Base-by-base conservation (phyloP, 2,888 invertebrate species). In the Rotaria sp. region DNA sequence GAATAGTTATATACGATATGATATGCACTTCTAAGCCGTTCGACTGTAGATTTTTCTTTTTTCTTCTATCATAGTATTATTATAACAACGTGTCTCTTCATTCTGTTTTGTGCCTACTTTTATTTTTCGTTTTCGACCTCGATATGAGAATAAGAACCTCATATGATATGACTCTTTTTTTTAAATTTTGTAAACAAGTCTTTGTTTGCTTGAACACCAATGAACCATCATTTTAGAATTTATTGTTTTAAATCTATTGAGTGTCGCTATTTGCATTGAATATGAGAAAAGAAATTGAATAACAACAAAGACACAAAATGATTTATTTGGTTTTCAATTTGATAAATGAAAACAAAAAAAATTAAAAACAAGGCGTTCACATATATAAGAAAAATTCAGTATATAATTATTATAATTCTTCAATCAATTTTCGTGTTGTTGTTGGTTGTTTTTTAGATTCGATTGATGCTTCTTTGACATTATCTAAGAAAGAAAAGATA, bases 61-160 rank as follows among this genome's bases (percentile, higher is more conserved):
- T 18, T 50, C 50, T 50, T 18, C 50, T n/a, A 57, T 18, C 50
- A 21, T 18, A n/a, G 26, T 55, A 55, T 55, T 26, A 30, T 59
- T 59, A n/a, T 8, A 67, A 11, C 67, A 67, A 67, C 67, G 67
- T 67, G 67, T 21, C 2, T 67, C 35, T 18, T 67, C 35, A 67
- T 67, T 67, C 35, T 67, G 35, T 35, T n/a, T 67, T 67, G 30
- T 67, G 5, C 35, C 13, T 67, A 35, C 18, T 67, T 67, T 67
- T 67, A 18, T 35, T 30, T 67, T 35, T 67, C 67, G 4, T 15
- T 67, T 5, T 67, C 35, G 67, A 26, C 67, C 67, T 67, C 67
- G 67, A 67, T 67, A 67, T 67, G 67, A 67, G 67, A 21, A 67
- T 35, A n/a, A 67, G 38, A 67, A 35, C 67, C 67, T 67, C 67